Evolutionary conservation across 2,888 invertebrate genomes (phyloP).

Genomic region (Meta bourneti): DNA sequence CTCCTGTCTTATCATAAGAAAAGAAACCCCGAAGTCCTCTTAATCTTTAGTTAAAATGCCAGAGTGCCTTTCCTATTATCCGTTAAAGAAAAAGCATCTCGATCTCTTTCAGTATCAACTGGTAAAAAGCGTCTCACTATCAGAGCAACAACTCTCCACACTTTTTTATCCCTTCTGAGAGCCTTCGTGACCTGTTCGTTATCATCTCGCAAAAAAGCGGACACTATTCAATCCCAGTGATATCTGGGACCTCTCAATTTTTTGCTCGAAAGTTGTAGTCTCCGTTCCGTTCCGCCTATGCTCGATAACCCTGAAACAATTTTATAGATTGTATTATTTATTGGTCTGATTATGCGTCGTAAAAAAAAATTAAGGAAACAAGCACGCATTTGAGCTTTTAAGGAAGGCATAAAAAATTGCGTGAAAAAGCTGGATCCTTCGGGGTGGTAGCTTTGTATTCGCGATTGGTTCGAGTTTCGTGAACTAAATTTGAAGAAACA

Average conservation of each 20-base stretch:
- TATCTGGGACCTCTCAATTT: not conserved
- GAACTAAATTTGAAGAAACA: no score
- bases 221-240: not conserved
- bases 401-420: not conserved
- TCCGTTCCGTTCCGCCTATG: not conserved
- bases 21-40: not conserved
- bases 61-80: no score
- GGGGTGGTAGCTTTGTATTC: not conserved
- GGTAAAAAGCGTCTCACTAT: conserved; percentile 1
- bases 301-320: not conserved
- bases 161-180: conserved; percentile 18
- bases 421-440: not conserved
- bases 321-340: not conserved
- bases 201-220: conserved; percentile 4
- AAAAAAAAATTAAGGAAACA: no score
- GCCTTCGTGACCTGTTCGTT: conserved; percentile 31
- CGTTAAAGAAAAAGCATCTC: no score
- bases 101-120: not conserved
- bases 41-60: conserved; percentile 53
- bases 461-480: no score
- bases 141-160: not conserved
- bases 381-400: no score
- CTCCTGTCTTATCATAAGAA: conserved; percentile 3
- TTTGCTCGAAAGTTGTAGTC: no score
- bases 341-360: no score